phyloP scores from a whole-genome alignment of 1,140 invertebrate genomes.

The Macrocentrus cingulum region DNA sequence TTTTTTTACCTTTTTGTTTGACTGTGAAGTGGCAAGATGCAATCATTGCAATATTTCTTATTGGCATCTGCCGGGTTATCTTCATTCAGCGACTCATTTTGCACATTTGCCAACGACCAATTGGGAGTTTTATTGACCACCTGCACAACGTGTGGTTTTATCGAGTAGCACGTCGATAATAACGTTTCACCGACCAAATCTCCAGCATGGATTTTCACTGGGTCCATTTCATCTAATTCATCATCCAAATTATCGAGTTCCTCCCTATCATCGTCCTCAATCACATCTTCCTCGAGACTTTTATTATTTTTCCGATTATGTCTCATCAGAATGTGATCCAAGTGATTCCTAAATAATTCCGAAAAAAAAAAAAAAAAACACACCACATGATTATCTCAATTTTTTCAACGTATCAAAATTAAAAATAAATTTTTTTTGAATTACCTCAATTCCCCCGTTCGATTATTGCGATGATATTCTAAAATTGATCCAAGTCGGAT shows the following conservation, averaged over 20 bases:
- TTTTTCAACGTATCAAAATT: too few species aligned
- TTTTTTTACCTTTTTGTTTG: too few species aligned
- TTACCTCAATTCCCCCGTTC: constrained; percentile 42
- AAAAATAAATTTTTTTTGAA: too few species aligned
- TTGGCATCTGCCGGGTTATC: not conserved
- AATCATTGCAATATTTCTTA: not conserved
- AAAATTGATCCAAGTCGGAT: constrained; percentile 52
- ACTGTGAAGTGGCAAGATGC: too few species aligned
- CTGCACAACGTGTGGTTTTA: constrained; percentile 14
- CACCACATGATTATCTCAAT: too few species aligned
- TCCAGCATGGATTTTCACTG: constrained; percentile 37
- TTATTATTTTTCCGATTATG: constrained; percentile 36
- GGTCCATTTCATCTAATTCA: constrained; percentile 48
- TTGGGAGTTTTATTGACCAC: not conserved
- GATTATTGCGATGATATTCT: constrained; percentile 54
- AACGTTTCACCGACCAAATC: constrained; percentile 47
- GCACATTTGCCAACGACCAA: not conserved
- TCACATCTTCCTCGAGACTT: constrained; percentile 34
- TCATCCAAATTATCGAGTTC: constrained; percentile 45
- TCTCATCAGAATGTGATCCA: constrained; percentile 42
- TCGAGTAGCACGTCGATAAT: constrained; percentile 39
- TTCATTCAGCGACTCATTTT: not conserved
- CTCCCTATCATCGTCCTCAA: constrained; percentile 42
- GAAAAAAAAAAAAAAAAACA: too few species aligned
- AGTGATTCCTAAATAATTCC: constrained; percentile 36